These are phyloP conservation scores for Physeter macrocephalus DNA, from an alignment of 2,113 vertebrate genomes.

Conservation along the genomic window DNA sequence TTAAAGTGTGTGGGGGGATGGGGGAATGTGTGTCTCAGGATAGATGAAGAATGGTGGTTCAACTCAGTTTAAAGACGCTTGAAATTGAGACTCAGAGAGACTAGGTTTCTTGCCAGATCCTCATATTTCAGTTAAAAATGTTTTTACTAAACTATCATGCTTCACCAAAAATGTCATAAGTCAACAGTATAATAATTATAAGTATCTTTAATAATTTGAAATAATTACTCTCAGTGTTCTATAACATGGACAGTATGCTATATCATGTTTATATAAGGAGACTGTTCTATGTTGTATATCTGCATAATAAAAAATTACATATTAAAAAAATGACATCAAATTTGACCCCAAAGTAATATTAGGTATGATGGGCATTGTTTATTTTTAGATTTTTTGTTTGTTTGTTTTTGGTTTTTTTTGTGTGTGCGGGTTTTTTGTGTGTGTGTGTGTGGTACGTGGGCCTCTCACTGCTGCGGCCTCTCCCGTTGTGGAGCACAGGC, in stretches of 20 bases:
- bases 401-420: too few species aligned
- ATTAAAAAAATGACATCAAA: not conserved
- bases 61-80: not conserved
- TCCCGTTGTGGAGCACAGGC: too few species aligned
- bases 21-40: not conserved
- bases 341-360: not conserved
- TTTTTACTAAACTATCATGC: not conserved
- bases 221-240: not conserved
- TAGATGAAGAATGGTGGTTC: not conserved
- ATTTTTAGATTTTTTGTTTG: not conserved
- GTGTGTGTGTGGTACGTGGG: too few species aligned
- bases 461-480: too few species aligned
- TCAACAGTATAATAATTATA: not conserved
- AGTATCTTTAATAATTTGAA: not conserved
- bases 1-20: not conserved
- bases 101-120: not conserved
- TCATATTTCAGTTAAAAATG: not conserved
- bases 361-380: not conserved
- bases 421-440: too few species aligned
- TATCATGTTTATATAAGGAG: not conserved
- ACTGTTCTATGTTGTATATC: not conserved
- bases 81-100: not conserved
- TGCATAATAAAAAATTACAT: not conserved
- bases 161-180: not conserved
- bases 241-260: not conserved